Base-by-base conservation (phyloP, 2,113 vertebrate genomes). In the Rhizomys pruinosus region DNA sequence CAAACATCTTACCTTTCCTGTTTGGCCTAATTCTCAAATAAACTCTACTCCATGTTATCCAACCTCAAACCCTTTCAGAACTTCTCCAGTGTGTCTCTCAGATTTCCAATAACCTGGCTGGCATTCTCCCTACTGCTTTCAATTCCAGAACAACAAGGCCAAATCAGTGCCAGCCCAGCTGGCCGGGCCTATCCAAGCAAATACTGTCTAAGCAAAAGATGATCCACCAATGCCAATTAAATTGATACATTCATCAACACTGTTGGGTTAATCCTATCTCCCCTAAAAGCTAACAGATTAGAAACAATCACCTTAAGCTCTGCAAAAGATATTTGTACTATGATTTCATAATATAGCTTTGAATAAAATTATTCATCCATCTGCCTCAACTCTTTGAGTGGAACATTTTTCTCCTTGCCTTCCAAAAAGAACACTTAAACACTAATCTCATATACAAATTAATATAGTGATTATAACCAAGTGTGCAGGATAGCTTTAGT, bases 361-460 rank as follows among this genome's bases (percentile, higher is more conserved):
- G 94, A 93, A 93, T 91, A 77, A 96, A 94, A 91, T 92, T 77
- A 96, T n/a, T 78, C 71, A 94, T 52, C 68, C 86, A 71, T 42
- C 25, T 90, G 55, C 39, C 25, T 84, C 73, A 86, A 76, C 29
- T 87, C 64, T 86, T 94, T 78, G 73, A 23, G n/a, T 37, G 91
- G 59, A 96, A 71, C 3, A 80, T 74, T 85, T 19, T 32, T 87
- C 71, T 92, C 25, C 71, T 5, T 84, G 37, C 19, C 61, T 42
- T 96, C 39, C 87, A 89, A 92, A 78, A 87, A 85, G 19, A 94
- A 82, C 25, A 84, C 19, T 82, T 52, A 91, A 93, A 76, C 13
- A 89, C n/a, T 72, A 78, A 13, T 44, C 66, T 78, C 61, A 91
- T 44, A 47, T 84, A 32, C n/a, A 81, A 95, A 79, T 63, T 76